Conservation (phyloP, 1,140 invertebrate genomes). For the Chelonus insularis region DNA sequence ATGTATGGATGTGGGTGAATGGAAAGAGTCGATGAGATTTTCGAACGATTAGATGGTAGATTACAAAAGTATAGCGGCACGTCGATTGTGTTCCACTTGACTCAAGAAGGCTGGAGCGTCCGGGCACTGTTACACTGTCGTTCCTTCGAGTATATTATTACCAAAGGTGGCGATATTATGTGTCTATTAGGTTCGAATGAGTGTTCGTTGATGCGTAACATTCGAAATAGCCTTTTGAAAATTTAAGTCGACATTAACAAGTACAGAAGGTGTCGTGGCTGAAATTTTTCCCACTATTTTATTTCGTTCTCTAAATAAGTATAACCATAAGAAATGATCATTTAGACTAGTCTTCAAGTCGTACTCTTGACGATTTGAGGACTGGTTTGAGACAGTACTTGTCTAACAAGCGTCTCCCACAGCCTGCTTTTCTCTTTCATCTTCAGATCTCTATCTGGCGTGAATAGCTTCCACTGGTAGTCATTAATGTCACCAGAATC, state of each 20-base stretch:
- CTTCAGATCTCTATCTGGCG: background rate
- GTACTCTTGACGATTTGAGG: background rate
- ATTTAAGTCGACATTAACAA: conserved; percentile 6
- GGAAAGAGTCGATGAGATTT: conserved; percentile 5
- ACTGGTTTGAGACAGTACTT: conserved; percentile 9
- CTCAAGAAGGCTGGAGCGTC: background rate
- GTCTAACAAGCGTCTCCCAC: conserved; percentile 11
- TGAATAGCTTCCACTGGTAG: conserved; percentile 1
- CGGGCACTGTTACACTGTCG: background rate
- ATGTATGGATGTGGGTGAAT: conserved; percentile 7
- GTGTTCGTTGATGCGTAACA: conserved; percentile 7
- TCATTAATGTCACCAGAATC: background rate
- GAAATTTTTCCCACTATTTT: too few relatives aligned
- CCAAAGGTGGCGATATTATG: conserved; percentile 16
- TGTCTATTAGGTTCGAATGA: conserved; percentile 15
- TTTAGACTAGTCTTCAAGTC: background rate
- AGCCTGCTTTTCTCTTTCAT: background rate
- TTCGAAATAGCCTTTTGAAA: background rate
- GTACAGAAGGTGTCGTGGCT: background rate
- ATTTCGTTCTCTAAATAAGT: too few relatives aligned
- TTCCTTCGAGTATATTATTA: conserved; percentile 17
- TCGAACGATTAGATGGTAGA: conserved; percentile 24
- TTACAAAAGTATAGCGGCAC: conserved; percentile 12
- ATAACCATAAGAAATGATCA: background rate
- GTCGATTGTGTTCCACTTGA: background rate